These are phyloP conservation scores for Thripadectes ignobilis DNA, from an alignment of 2,797 vertebrate genomes.

Conservation along the genomic window DNA sequence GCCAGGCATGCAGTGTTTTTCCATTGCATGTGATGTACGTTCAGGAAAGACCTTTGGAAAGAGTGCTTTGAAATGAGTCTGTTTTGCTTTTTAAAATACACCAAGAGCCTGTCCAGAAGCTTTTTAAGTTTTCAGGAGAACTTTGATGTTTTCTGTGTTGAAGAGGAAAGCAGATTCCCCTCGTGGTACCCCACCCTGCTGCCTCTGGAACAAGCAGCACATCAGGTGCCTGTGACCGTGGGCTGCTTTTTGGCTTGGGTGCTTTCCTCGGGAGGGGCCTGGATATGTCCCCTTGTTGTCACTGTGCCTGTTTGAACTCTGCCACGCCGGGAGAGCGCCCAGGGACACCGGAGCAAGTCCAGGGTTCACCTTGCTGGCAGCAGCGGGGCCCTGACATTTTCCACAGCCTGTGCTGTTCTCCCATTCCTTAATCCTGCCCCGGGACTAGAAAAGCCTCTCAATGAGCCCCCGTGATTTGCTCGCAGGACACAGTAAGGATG, in stretches of 20 bases:
- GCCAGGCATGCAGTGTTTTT: conserved; percentile 25
- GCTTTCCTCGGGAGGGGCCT: background rate
- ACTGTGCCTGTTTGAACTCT: rapidly evolving
- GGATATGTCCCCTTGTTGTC: rapidly evolving
- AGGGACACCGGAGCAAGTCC: rapidly evolving
- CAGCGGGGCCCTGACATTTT: background rate
- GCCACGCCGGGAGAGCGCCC: rapidly evolving
- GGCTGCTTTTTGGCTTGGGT: background rate
- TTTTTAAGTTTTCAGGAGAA: conserved; percentile 4
- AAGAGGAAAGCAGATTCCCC: conserved; percentile 29
- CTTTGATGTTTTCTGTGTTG: background rate
- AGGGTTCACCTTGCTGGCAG: background rate
- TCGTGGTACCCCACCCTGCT: background rate
- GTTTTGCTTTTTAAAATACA: background rate
- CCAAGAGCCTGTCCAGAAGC: background rate
- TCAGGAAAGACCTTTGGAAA: conserved; percentile 40
- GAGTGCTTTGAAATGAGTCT: background rate
- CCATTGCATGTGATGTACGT: conserved; percentile 12
- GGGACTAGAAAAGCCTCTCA: background rate
- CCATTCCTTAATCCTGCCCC: background rate
- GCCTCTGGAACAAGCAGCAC: background rate
- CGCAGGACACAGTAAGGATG: background rate
- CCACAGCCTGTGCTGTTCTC: background rate
- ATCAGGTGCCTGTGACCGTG: background rate
- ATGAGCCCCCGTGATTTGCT: background rate